Evolutionary conservation across 2,797 vertebrate genomes (phyloP).

Genomic region (Cuniculus paca): DNA sequence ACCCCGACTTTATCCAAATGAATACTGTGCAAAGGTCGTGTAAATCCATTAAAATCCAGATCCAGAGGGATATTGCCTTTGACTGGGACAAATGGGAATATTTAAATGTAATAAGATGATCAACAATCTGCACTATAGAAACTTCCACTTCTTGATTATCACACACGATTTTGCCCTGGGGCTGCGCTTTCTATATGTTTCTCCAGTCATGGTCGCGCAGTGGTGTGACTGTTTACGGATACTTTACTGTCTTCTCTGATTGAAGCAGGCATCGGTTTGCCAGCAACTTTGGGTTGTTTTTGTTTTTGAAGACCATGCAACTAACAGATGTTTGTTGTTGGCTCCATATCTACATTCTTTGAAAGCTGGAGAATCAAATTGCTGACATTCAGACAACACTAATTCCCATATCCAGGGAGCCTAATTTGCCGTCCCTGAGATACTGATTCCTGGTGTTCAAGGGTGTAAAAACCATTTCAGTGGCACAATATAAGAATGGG

Average conservation of each 20-base stretch:
- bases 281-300: conserved; percentile 75
- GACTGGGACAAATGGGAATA: neutral
- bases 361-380: conserved; percentile 89
- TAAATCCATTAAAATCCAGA: conserved; percentile 21
- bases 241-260: conserved; percentile 79
- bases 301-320: conserved; percentile 83
- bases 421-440: conserved; percentile 89
- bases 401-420: conserved; percentile 89
- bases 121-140: too few relatives aligned
- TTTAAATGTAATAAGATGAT: too few relatives aligned
- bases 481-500: conserved; percentile 88
- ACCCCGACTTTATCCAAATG: neutral
- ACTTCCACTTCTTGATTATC: too few relatives aligned
- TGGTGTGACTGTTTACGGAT: conserved; percentile 63
- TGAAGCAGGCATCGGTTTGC: conserved; percentile 80
- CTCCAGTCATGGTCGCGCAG: conserved; percentile 48
- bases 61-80: neutral
- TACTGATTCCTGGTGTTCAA: conserved; percentile 88
- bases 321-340: conserved; percentile 89
- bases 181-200: conserved; percentile 48
- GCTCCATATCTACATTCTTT: conserved; percentile 88
- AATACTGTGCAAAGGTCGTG: neutral
- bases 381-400: conserved; percentile 90
- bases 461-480: conserved; percentile 89
- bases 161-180: too few relatives aligned